Evolutionary conservation across 2,888 invertebrate genomes (phyloP), one percentile per base, ranked within the genome.

Genomic region (Microctonus aethiopoides): DNA sequence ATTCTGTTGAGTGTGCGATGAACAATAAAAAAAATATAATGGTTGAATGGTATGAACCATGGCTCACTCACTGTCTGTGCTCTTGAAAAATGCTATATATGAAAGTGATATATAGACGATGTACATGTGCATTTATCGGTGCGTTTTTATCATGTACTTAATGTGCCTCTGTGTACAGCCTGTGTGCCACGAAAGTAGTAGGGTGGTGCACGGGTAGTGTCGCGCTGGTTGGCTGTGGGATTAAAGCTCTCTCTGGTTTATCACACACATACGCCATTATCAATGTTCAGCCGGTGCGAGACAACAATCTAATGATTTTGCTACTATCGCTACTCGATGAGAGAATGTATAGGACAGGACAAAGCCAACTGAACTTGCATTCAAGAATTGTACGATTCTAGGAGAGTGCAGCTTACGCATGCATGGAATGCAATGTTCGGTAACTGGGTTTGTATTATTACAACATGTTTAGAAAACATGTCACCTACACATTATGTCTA

Each of bases 251-350:
- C 70, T 64, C 78, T 80, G 81, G 78, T 79, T 79, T 81, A 76
- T 71, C 74, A 74, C 74, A 65, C 65, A 75, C 79, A 82, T 79
- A 79, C 79, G 68, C 74, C 81, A 82, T 81, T 82, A 83, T 82
- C 84, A 83, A 85, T 80, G 81, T 71, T 74, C 83, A 83, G 80
- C 84, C 82, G 80, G 83, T 81, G 81, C 83, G 83, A 83, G 85
- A 86, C 85, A 86, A 85, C 85, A 85, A 84, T 84, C 83, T 79
- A 82, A 83, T 84, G 84, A 86, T 84, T 86, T 85, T 85, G 85
- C 85, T 86, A 86, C 83, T 81, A 85, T 85, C 85, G 85, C 85
- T 85, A 84, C 83, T 85, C 79, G 76, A 79, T 80, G 81, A 78
- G 81, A 78, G 81, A 80, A 82, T 81, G 77, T 75, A 81, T 81